Conservation (phyloP, 2,113 vertebrate genomes). For the Cisticola juncidis region DNA sequence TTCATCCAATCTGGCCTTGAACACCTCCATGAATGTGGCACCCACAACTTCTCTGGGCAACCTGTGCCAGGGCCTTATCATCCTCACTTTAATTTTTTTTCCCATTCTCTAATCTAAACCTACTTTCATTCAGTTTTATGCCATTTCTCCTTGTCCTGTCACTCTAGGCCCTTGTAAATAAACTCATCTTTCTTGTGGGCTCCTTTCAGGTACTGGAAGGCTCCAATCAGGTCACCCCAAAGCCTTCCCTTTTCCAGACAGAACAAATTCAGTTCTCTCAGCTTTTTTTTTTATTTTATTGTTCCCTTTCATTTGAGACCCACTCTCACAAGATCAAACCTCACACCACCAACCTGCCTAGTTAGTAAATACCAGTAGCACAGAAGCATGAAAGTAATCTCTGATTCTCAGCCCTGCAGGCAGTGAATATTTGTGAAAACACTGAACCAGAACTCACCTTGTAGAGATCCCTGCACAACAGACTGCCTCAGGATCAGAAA, state of each 20-base stretch:
- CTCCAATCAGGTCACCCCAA: fast-evolving
- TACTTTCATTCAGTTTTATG: not conserved
- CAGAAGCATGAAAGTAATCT: not conserved
- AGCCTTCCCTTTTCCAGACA: not conserved
- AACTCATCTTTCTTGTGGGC: not conserved
- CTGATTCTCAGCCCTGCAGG: not conserved
- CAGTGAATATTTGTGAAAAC: not conserved
- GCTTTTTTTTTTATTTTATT: not conserved
- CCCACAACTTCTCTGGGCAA: not conserved
- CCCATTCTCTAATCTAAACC: not conserved
- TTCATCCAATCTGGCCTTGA: not conserved
- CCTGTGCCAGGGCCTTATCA: not conserved
- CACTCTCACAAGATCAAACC: not conserved
- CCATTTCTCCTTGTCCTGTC: not conserved
- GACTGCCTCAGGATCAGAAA: not conserved
- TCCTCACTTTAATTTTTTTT: not conserved
- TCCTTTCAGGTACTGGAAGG: not conserved
- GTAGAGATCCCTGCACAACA: not conserved
- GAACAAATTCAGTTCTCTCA: not conserved
- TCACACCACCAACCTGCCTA: not conserved
- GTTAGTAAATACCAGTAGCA: not conserved
- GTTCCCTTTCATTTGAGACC: not conserved
- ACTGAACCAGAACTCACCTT: fast-evolving
- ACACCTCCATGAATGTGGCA: not conserved
- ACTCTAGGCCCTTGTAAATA: not conserved